Evolutionary conservation across 1,140 invertebrate species (phyloP).

Genomic region (Drosophila virilis): DNA sequence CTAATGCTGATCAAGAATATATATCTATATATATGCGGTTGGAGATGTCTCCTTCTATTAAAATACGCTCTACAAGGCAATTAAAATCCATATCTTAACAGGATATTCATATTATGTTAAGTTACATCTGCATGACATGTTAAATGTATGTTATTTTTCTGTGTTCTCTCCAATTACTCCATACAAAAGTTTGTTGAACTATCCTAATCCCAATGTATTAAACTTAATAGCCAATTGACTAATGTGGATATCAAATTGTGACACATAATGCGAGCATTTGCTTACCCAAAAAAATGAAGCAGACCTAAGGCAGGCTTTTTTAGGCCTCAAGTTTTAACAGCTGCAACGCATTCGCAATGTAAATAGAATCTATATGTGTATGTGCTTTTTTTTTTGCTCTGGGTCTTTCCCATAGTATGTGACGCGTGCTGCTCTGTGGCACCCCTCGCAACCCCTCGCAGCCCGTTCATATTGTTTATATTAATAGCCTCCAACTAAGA

Average conservation of each 20-base stretch:
- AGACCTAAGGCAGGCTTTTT: not conserved
- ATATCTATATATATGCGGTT: no score
- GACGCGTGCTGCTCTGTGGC: slow-evolving; percentile 8
- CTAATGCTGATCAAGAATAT: no score
- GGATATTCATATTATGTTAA: no score
- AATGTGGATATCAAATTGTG: not conserved
- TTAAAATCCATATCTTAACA: no score
- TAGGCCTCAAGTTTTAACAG: slow-evolving; percentile 48
- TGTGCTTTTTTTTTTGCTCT: slow-evolving; percentile 1
- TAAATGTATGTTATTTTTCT: not conserved
- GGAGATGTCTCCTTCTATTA: no score
- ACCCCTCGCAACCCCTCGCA: no score
- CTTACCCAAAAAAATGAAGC: not conserved
- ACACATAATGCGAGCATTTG: slow-evolving; percentile 15
- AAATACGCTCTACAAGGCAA: no score
- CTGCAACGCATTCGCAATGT: slow-evolving; percentile 26
- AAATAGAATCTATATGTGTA: slow-evolving; percentile 1
- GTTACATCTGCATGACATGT: no score
- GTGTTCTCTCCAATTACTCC: not conserved
- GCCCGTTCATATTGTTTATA: not conserved
- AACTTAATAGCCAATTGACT: not conserved
- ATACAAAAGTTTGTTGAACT: not conserved
- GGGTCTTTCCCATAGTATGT: slow-evolving; percentile 50
- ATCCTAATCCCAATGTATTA: not conserved
- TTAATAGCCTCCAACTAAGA: slow-evolving; percentile 4